Base-by-base conservation (phyloP, 2,888 invertebrate genomes). In the Pollenia labialis region DNA sequence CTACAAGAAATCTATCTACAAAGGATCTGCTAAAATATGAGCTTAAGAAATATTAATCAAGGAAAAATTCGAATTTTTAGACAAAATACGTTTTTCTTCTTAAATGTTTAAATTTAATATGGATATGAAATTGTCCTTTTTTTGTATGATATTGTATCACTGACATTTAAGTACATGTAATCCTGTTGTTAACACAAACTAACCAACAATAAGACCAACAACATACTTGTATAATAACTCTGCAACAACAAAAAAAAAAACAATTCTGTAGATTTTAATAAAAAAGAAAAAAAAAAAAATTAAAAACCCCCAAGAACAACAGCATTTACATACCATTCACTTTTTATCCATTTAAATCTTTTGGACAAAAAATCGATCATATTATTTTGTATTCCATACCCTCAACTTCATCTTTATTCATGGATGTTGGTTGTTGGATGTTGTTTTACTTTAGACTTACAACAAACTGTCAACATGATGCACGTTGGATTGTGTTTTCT, bases 141-240 rank as follows among this genome's bases (percentile, higher is more conserved):
- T 18, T n/a, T 64, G 23, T 12, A 8, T n/a, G 56, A 77, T 85
- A 32, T 42, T 82, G 58, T 86, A 82, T 72, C 60, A 44, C 54
- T 76, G 81, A 74, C 42, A 77, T 56, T 32, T 75, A 83, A 85
- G 66, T 85, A 66, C 79, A 71, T 85, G 85, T 87, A 75, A 85
- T 85, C 83, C 83, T 85, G 76, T 66, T 83, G 75, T 87, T 84
- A 85, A 88, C 82, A 83, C 79, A 58, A 71, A 81, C 62, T 75
- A 81, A 84, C 87, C 87, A 87, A 77, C 66, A 79, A 46, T 81
- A 81, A 72, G 32, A 81, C 80, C 72, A 72, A 44, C 52, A 76
- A 69, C 72, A 82, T 64, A 81, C 77, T 81, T 74, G 83, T 68
- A 68, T 71, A 79, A 84, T 42, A 75, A 71, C 44, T 84, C 32